Evolutionary conservation across 2,113 vertebrate species (phyloP), one percentile per base, ranked within the genome.

Genomic region (Balaeniceps rex): DNA sequence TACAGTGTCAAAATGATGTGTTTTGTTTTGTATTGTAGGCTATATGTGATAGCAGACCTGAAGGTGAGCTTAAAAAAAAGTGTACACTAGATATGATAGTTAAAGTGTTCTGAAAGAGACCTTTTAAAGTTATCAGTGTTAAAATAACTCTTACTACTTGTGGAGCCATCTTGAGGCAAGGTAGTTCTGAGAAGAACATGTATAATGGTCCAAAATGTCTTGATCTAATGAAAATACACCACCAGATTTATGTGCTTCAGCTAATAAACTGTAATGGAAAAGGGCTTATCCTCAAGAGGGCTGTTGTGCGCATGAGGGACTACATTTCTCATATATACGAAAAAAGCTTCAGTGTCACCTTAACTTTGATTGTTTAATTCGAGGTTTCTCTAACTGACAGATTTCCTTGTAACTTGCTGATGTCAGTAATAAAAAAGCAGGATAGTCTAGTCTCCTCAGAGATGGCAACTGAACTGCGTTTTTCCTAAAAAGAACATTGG

Each of bases 21-120:
- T 22, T 94, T 75, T 76, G 68, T 66, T 97, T 79, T 88, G 55
- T 94, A 21, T 98, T 98, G 51, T 96, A 99, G 99, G 94, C 93
- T 69, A 52, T 99, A 93, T 98, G 98, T 98, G 98, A 98, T 74
- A 93, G 98, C 95, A 98, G 78, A 94, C 97, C 98, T 98, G 98
- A 99, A 96, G 99, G 99, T 99, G 98, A 95, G 98, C 77, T 90
- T 69, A 44, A 44, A 44, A 70, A 84, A 52, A 49, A 55, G 17
- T 8, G 9, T 69, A 12, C 58, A 34, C 16, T 90, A 69, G 54
- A 23, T 57, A 7, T 1, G 8, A 55, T 77, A 65, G 29, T 86
- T 58, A 12, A 89, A 46, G 34, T n/a, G 47, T 86, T 69, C 69
- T 74, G 90, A 40, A 55, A 74, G 8, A 64, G 13, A 11, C 44